A percentile compares a stretch with the other conserved stretches of the same genome.
Conservation (phyloP, 2,113 vertebrate species). For the Anolis carolinensis region DNA sequence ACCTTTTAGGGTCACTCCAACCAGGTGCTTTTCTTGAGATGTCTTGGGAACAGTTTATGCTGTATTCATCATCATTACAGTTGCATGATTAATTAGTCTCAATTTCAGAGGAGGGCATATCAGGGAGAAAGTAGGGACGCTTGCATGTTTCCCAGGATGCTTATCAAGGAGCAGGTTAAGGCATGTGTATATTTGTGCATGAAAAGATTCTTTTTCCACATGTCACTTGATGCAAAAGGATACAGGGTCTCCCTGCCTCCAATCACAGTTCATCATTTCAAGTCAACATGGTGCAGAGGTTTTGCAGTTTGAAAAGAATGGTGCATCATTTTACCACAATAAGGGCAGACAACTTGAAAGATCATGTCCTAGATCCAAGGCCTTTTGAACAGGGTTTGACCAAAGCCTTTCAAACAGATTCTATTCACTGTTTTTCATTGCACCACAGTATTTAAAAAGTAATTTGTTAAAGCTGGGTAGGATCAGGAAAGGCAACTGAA, state of each 20-base stretch:
- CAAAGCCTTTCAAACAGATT: no score
- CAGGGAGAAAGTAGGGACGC: not conserved
- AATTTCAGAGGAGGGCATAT: not conserved
- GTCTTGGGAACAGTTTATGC: not conserved
- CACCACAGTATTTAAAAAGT: no score
- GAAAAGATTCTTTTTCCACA: not conserved
- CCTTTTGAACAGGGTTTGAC: no score
- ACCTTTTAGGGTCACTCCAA: not conserved
- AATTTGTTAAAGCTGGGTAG: no score
- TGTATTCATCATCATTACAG: not conserved
- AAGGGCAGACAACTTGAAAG: not conserved
- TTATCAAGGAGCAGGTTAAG: not conserved
- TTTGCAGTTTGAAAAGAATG: not conserved
- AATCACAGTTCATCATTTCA: not conserved
- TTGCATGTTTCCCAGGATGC: not conserved
- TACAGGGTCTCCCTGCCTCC: not conserved
- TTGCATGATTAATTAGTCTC: not conserved
- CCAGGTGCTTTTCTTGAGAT: not conserved
- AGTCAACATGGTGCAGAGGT: not conserved
- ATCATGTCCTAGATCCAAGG: not conserved
- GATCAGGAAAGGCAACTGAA: no score
- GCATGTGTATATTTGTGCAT: not conserved
- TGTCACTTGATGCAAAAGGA: not conserved
- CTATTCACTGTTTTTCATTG: no score
- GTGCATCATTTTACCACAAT: not conserved